Base-by-base conservation (phyloP, 2,797 vertebrate genomes). In the Gastrophryne carolinensis region DNA sequence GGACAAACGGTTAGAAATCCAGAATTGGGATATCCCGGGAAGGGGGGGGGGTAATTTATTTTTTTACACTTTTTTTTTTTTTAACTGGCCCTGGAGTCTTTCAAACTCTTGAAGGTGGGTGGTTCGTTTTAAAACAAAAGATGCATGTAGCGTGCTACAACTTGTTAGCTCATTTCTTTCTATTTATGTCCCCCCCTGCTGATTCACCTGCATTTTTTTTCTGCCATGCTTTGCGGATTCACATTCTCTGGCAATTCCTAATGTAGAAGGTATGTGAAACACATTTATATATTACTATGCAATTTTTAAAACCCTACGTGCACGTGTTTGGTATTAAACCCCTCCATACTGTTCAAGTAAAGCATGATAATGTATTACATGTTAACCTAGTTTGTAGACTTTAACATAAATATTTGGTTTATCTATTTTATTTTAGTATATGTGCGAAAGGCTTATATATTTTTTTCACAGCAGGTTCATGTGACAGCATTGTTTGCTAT, bases 141-240 rank as follows among this genome's bases (percentile, higher is more conserved):
- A 27, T 67, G 64, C 73, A 75, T 52, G 54, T n/a, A 50, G 39
- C 41, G 13, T 37, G 19, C 13, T 66, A 24, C 13, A 74, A 66
- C 41, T 11, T 63, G 44, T 19, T 58, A 39, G 47, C 30, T 67
- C 7, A n/a, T 1, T 13, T 21, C 47, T 6, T 37, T 27, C 34
- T 60, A 44, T 24, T 23, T 71, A 34, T 66, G n/a, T 72, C 61
- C 53, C 21, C 61, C 29, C 32, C 41, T 78, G 35, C 74, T 77
- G 68, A 78, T 78, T 78, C 61, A 72, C 41, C 24, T 66, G 61
- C 68, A 66, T 78, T 78, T 78, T 72, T 78, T 78, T 78, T 78
- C 68, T 78, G 62, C 68, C 75, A 78, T 66, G 75, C 75, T 72
- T 78, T 78, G 75, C 75, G 75, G 75, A 78, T 47, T 78, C 41